phyloP scores from a whole-genome alignment of 1,140 invertebrate genomes.

The Drosophila santomea region DNA sequence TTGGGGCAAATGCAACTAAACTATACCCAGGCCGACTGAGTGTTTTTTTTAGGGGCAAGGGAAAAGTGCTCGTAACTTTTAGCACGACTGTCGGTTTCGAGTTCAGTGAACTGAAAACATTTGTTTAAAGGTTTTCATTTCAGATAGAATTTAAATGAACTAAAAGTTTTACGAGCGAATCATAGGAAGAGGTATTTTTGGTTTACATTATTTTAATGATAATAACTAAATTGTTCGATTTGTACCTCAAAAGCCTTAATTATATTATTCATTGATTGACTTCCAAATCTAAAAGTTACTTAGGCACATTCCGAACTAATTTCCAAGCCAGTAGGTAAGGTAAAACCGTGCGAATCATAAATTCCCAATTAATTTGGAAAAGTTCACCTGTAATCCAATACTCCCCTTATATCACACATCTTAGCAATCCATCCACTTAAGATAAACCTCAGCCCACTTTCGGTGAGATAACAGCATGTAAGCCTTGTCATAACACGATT shows the following conservation, averaged over 20 bases:
- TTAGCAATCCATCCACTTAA: constrained; percentile 45
- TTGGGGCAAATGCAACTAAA: constrained; percentile 22
- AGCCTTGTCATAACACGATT: constrained; percentile 73
- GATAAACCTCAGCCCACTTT: constrained; percentile 5
- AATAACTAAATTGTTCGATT: no score
- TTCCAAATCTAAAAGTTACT: constrained; percentile 9
- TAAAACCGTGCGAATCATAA: background rate
- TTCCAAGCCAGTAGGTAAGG: background rate
- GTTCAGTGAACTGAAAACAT: constrained; percentile 31
- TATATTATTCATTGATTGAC: background rate
- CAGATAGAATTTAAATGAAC: background rate
- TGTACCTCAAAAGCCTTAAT: no score
- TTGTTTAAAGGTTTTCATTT: constrained; percentile 5
- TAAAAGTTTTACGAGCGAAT: background rate
- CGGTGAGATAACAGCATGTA: constrained; percentile 66
- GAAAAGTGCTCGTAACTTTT: constrained; percentile 25
- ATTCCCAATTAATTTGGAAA: background rate
- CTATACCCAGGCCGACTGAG: background rate
- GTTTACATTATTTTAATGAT: no score
- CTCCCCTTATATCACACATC: background rate
- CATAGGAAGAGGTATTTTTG: no score
- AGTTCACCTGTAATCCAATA: constrained; percentile 7
- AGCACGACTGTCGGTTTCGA: constrained; percentile 12
- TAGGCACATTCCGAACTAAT: background rate
- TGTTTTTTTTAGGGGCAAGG: background rate